A percentile compares a stretch with the other conserved stretches of the same genome.
Conservation (phyloP, 2,888 invertebrate species). For the Candidula unifasciata region DNA sequence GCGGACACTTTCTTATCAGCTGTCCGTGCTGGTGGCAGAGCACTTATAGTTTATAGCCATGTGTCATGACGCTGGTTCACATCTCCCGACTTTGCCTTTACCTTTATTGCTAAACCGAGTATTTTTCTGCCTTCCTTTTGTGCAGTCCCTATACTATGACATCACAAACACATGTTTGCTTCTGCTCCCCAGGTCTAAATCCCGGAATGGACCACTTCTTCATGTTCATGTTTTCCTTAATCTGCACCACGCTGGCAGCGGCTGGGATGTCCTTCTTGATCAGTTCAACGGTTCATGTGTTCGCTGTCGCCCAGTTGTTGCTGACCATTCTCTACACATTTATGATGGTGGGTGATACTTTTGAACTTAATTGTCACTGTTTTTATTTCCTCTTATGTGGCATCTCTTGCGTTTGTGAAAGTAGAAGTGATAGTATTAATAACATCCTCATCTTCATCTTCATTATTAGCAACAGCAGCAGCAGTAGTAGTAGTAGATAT, state of each 20-base stretch:
- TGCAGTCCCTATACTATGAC: too few species aligned
- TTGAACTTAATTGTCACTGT: not conserved
- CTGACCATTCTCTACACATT: not conserved
- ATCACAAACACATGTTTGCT: not conserved
- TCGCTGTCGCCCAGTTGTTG: not conserved
- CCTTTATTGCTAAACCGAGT: too few species aligned
- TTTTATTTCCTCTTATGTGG: not conserved
- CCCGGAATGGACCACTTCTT: slow-evolving; percentile 33
- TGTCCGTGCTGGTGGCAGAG: too few species aligned
- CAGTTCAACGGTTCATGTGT: not conserved
- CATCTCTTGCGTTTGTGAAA: not conserved
- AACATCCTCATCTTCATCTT: not conserved
- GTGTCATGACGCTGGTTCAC: too few species aligned
- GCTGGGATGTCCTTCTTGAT: slow-evolving; percentile 29
- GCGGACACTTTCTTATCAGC: too few species aligned
- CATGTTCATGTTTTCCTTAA: slow-evolving; percentile 11
- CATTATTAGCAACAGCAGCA: slow-evolving; percentile 2
- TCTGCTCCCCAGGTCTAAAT: slow-evolving; percentile 18
- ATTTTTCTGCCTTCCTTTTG: too few species aligned
- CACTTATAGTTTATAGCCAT: too few species aligned
- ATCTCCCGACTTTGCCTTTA: too few species aligned
- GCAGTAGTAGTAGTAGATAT: too few species aligned
- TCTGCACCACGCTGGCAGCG: slow-evolving; percentile 20
- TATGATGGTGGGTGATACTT: not conserved
- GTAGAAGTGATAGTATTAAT: not conserved